These are phyloP conservation scores for Benitochromis conjunctus DNA, from an alignment of 2,113 vertebrate species.

Conservation along the genomic window DNA sequence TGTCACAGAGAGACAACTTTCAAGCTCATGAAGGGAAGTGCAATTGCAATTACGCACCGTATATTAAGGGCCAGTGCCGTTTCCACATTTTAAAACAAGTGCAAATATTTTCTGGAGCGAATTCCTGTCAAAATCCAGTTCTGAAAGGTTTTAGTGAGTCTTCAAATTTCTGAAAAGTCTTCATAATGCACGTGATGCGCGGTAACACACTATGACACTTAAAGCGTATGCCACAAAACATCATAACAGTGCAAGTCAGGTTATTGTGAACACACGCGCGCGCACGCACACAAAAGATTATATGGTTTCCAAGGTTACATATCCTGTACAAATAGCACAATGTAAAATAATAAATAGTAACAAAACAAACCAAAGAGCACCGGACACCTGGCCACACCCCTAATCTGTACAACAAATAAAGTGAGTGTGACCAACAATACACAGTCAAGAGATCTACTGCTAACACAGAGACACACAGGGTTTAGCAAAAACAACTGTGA, in stretches of 20 bases:
- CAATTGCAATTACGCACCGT: background rate
- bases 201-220: background rate
- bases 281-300: background rate
- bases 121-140: conserved; percentile 2
- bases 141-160: background rate
- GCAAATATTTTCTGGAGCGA: background rate
- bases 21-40: background rate
- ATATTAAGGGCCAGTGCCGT: background rate
- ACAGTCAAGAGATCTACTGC: conserved; percentile 12
- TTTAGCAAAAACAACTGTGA: conserved; percentile 9
- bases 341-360: conserved; percentile 51
- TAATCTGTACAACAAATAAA: conserved; percentile 52
- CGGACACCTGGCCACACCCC: background rate
- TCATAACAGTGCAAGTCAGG: conserved; percentile 16
- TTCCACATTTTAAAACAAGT: conserved; percentile 1
- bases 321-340: conserved; percentile 43
- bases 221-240: conserved; percentile 19
- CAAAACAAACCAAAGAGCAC: conserved; percentile 1
- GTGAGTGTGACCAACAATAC: conserved; percentile 16
- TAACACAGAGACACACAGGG: conserved; percentile 10
- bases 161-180: background rate
- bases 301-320: background rate
- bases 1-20: background rate
- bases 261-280: conserved; percentile 5
- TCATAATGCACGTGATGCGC: background rate